Evolutionary conservation across 2,888 invertebrate genomes (phyloP).

Genomic region (Tinea pellionella): DNA sequence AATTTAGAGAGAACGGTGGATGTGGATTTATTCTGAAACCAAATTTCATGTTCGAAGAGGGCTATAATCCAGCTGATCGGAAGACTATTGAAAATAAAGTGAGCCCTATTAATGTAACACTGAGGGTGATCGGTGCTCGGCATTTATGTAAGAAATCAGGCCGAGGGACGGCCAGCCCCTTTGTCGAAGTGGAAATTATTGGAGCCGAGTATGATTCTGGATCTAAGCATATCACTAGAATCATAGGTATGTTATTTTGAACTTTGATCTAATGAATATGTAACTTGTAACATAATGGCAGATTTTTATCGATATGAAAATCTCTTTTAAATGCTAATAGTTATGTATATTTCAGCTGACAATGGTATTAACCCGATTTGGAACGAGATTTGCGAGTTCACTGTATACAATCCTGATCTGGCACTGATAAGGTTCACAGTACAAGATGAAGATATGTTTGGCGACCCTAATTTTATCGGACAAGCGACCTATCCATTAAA

Average conservation of each 20-base stretch:
- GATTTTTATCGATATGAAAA: neutral
- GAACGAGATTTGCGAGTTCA: slow-evolving; percentile 89
- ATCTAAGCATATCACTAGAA: slow-evolving; percentile 86
- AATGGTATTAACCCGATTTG: slow-evolving; percentile 95
- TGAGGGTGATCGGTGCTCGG: slow-evolving; percentile 89
- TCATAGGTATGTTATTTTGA: slow-evolving; percentile 74
- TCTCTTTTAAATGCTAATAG: neutral
- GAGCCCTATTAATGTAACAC: slow-evolving; percentile 67
- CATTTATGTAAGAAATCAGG: slow-evolving; percentile 89
- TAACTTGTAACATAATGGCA: neutral
- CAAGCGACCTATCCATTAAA: slow-evolving; percentile 93
- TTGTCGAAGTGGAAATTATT: slow-evolving; percentile 90
- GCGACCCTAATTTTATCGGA: slow-evolving; percentile 95
- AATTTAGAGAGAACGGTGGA: slow-evolving; percentile 90
- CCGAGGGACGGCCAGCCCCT: slow-evolving; percentile 88
- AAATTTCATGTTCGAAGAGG: slow-evolving; percentile 84
- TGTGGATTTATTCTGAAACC: slow-evolving; percentile 95
- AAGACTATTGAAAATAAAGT: slow-evolving; percentile 56
- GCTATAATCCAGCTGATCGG: slow-evolving; percentile 82
- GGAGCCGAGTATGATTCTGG: slow-evolving; percentile 90
- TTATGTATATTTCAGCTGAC: slow-evolving; percentile 72
- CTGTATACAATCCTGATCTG: slow-evolving; percentile 82
- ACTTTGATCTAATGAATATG: no score
- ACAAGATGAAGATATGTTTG: slow-evolving; percentile 97
- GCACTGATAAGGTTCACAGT: slow-evolving; percentile 89